These are phyloP conservation scores for Ctenopoma kingsleyae DNA, from an alignment of 2,797 vertebrate genomes.

Conservation along the genomic window DNA sequence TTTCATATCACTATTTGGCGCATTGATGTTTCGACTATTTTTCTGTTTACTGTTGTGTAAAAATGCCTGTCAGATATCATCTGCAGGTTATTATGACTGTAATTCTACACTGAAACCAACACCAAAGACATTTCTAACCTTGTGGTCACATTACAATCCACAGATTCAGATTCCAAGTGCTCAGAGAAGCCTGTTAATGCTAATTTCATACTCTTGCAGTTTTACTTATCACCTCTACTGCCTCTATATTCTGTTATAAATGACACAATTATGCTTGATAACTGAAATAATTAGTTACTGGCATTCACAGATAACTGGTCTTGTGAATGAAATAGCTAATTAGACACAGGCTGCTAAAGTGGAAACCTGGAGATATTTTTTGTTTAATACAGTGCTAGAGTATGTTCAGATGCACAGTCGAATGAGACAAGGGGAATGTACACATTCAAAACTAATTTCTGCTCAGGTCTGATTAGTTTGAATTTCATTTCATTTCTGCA, in stretches of 20 bases:
- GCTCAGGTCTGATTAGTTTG: constrained; percentile 12
- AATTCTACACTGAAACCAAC: background rate
- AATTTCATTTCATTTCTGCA: too few relatives aligned
- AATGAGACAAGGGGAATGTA: background rate
- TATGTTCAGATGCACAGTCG: constrained; percentile 4
- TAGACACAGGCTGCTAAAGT: constrained; percentile 14
- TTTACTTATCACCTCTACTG: constrained; percentile 7
- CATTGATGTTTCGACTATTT: constrained; percentile 20
- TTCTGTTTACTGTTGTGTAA: constrained; percentile 22
- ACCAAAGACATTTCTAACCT: background rate
- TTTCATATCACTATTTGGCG: constrained; percentile 39
- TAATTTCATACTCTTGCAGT: background rate
- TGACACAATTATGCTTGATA: constrained; percentile 12
- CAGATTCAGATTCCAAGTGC: constrained; percentile 7
- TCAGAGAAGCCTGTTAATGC: constrained; percentile 15
- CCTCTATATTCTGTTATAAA: constrained; percentile 25
- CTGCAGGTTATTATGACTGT: constrained; percentile 2
- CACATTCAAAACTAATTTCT: constrained; percentile 10
- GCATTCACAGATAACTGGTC: constrained; percentile 17
- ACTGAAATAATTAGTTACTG: constrained; percentile 41
- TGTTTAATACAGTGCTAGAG: constrained; percentile 12
- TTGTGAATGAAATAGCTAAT: constrained; percentile 32
- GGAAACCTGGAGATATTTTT: constrained; percentile 9
- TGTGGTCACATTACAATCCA: background rate
- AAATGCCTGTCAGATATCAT: constrained; percentile 16